These are phyloP conservation scores for Mnemiopsis leidyi DNA, from an alignment of 37 sponge, comb jelly and placozoan genomes.

Conservation along the genomic window DNA sequence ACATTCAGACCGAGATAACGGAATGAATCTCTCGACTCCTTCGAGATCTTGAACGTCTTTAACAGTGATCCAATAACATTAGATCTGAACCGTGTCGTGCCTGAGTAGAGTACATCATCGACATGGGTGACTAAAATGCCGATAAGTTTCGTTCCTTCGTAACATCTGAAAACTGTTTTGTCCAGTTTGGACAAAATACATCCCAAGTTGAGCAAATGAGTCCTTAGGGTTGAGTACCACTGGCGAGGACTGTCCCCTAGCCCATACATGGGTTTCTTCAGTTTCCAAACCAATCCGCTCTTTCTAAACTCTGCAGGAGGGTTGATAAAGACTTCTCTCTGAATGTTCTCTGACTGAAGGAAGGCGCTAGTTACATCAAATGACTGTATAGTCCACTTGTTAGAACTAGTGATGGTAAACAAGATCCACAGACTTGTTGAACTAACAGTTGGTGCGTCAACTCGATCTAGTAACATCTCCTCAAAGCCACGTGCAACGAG, in stretches of 20 bases:
- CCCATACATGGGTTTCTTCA: conserved; percentile 12
- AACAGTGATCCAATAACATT: background rate
- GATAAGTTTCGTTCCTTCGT: background rate
- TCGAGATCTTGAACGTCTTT: background rate
- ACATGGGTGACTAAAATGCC: background rate
- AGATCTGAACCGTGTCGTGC: background rate
- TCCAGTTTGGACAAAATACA: background rate
- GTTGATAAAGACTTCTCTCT: background rate
- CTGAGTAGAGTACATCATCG: background rate
- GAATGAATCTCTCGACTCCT: background rate
- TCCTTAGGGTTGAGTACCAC: background rate
- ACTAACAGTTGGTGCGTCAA: background rate
- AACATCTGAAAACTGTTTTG: background rate
- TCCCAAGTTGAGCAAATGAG: background rate
- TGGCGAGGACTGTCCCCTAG: conserved; percentile 1
- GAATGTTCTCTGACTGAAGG: background rate
- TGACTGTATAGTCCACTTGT: background rate
- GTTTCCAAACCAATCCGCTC: background rate
- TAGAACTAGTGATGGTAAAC: background rate
- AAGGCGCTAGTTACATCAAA: conserved; percentile 8
- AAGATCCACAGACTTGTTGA: background rate
- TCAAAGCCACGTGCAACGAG: conserved; percentile 19
- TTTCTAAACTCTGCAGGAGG: background rate
- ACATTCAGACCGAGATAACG: background rate
- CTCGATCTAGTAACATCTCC: background rate